These are phyloP conservation scores for Neocrepidodera transversa DNA, from an alignment of 2,888 invertebrate species.

Conservation along the genomic window DNA sequence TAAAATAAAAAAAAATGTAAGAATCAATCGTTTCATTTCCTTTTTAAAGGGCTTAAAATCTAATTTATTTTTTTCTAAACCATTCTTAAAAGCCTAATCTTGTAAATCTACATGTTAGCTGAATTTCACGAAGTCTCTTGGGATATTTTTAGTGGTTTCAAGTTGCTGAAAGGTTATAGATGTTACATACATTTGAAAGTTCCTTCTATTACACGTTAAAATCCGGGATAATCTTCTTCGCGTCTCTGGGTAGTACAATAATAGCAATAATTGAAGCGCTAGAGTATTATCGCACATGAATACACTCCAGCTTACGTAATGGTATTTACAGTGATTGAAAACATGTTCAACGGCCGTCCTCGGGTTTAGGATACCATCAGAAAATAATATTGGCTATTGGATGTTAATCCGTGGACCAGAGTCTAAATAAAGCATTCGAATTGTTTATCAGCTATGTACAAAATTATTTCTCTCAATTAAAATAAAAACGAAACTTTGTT, in stretches of 20 bases:
- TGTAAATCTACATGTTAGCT: not conserved
- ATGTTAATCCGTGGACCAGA: conserved; percentile 12
- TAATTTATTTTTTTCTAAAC: too few relatives aligned
- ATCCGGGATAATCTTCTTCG: conserved; percentile 57
- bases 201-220: conserved; percentile 55
- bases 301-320: conserved; percentile 58
- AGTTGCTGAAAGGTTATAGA: conserved; percentile 42
- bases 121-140: not conserved
- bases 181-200: conserved; percentile 53
- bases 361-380: conserved; percentile 33
- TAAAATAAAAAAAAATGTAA: too few relatives aligned
- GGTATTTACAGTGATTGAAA: conserved; percentile 61
- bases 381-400: conserved; percentile 39
- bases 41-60: too few relatives aligned
- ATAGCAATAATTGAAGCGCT: conserved; percentile 59
- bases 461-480: too few relatives aligned
- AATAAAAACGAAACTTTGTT: too few relatives aligned
- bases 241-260: conserved; percentile 57
- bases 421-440: not conserved
- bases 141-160: conserved; percentile 14
- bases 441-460: too few relatives aligned
- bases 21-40: too few relatives aligned
- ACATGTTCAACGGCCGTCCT: conserved; percentile 55
- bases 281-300: conserved; percentile 59
- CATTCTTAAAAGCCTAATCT: not conserved